A percentile compares a stretch with the other conserved stretches of the same genome.
Conservation (phyloP, 1,140 invertebrate genomes). For the Procambarus clarkii region DNA sequence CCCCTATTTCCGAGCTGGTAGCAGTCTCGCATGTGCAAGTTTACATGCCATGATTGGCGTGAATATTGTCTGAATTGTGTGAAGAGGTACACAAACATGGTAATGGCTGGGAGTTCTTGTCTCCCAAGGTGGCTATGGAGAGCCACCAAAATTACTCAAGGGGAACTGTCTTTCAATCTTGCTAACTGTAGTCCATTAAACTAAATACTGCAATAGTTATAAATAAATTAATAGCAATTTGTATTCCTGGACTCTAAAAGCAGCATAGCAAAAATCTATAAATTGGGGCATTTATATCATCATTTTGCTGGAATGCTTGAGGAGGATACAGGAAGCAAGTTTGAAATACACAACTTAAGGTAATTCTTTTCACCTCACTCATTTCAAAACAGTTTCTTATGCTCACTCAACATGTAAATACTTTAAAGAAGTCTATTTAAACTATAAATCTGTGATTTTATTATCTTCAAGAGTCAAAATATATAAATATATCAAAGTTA, state of each 20-base stretch:
- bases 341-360: slow-evolving; percentile 45
- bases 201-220: background rate
- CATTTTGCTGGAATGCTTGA: background rate
- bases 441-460: slow-evolving; percentile 69
- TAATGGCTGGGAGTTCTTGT: slow-evolving; percentile 1
- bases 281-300: background rate
- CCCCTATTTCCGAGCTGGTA: slow-evolving; percentile 8
- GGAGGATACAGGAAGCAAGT: slow-evolving; percentile 21
- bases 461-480: slow-evolving; percentile 69
- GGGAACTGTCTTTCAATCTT: slow-evolving; percentile 14
- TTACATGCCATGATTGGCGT: slow-evolving; percentile 18
- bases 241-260: background rate
- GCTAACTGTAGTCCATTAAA: slow-evolving; percentile 4
- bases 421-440: slow-evolving; percentile 67
- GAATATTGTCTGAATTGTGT: slow-evolving; percentile 44
- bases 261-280: background rate
- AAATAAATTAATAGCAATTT: background rate
- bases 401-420: slow-evolving; percentile 66
- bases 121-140: background rate
- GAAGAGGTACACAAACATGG: slow-evolving; percentile 59
- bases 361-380: slow-evolving; percentile 63
- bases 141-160: background rate
- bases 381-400: slow-evolving; percentile 60
- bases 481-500: slow-evolving; percentile 65
- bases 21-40: slow-evolving; percentile 32